Percentiles rank a stretch among this genome's conserved stretches.
phyloP scores from a whole-genome alignment of 1,140 invertebrate genomes.

The Polypedilum pembai region DNA sequence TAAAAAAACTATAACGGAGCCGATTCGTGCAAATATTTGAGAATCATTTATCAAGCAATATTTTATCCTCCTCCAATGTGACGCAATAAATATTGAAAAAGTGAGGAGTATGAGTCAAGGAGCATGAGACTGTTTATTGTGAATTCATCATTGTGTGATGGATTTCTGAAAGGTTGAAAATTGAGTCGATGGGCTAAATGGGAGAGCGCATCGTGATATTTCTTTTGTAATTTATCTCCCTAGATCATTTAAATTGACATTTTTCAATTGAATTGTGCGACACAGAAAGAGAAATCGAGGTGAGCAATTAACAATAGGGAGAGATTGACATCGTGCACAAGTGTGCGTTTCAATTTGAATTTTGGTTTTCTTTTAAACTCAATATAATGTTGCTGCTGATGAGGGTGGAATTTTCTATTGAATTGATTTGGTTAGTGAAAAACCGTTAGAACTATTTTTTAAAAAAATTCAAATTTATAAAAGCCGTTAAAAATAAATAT shows the following conservation, averaged over 20 bases:
- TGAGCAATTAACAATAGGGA: background rate
- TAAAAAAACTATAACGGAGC: background rate
- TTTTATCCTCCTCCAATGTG: background rate
- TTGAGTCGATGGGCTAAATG: background rate
- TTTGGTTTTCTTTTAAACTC: too few species aligned
- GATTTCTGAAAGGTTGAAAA: background rate
- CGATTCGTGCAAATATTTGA: constrained; percentile 21
- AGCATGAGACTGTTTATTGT: background rate
- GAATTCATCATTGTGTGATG: background rate
- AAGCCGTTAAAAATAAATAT: too few species aligned
- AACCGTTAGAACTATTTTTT: too few species aligned
- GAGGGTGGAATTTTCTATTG: too few species aligned
- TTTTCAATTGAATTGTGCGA: background rate
- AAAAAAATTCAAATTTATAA: too few species aligned
- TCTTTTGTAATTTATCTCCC: background rate
- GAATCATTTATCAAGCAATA: constrained; percentile 23
- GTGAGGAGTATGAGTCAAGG: too few species aligned
- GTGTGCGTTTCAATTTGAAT: too few species aligned
- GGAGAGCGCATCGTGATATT: background rate
- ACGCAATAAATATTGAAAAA: constrained; percentile 2
- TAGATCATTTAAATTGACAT: background rate
- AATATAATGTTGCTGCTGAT: too few species aligned
- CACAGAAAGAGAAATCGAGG: too few species aligned
- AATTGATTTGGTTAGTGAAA: too few species aligned
- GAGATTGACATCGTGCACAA: too few species aligned